Evolutionary conservation across 2,888 invertebrate genomes (phyloP).

Genomic region (Cryptus armator): DNA sequence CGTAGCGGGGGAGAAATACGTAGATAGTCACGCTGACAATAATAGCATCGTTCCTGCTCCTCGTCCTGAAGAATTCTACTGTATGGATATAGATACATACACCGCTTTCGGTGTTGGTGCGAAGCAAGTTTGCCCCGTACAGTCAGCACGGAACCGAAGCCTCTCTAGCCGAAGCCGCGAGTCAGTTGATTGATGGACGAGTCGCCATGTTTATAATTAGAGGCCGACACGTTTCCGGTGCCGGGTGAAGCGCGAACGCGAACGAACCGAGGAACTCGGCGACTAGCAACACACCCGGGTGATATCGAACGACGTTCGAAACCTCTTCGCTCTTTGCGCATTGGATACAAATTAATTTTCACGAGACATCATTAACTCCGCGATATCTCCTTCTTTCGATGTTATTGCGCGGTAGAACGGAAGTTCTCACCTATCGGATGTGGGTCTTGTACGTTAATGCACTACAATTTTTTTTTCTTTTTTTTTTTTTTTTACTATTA

Average conservation of each 20-base stretch:
- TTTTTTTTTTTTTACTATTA: background rate
- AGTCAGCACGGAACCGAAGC: slow-evolving; percentile 43
- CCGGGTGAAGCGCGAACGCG: slow-evolving; percentile 69
- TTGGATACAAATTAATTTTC: slow-evolving; percentile 33
- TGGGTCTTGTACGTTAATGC: slow-evolving; percentile 32
- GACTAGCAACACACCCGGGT: slow-evolving; percentile 30
- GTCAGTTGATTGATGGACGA: slow-evolving; percentile 83
- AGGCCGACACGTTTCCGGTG: slow-evolving; percentile 73
- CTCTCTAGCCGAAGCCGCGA: slow-evolving; percentile 54
- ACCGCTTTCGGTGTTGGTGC: slow-evolving; percentile 24
- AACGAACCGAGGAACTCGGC: slow-evolving; percentile 54
- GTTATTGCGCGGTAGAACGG: slow-evolving; percentile 17
- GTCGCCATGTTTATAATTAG: slow-evolving; percentile 84
- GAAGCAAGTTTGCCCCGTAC: slow-evolving; percentile 7
- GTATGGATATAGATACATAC: background rate
- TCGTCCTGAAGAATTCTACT: slow-evolving; percentile 38
- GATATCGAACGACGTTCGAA: slow-evolving; percentile 49
- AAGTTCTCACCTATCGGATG: slow-evolving; percentile 27
- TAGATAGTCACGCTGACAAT: slow-evolving; percentile 47
- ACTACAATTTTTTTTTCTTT: background rate
- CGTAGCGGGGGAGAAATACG: background rate
- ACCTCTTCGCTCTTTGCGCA: background rate
- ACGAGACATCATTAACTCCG: background rate
- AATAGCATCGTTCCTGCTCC: slow-evolving; percentile 52
- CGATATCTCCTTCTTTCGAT: background rate